phyloP scores from a whole-genome alignment of 2,888 invertebrate species.

The Lepidochrysops patricia region DNA sequence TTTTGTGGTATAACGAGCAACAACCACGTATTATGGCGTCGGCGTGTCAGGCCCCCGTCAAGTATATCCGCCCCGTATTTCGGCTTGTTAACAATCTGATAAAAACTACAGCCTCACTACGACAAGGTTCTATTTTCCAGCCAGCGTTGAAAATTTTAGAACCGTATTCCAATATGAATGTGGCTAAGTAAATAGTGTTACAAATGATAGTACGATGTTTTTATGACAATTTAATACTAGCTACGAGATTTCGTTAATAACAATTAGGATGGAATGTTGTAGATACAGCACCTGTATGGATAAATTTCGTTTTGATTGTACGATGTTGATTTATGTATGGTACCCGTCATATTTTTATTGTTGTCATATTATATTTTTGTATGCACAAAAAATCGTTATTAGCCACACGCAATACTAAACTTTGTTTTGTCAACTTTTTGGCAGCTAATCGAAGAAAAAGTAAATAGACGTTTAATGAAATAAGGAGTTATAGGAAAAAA shows the following conservation, averaged over 20 bases:
- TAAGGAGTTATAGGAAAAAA: too few species aligned
- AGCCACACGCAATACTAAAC: too few species aligned
- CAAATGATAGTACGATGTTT: conserved; percentile 57
- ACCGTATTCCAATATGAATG: conserved; percentile 32
- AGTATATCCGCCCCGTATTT: conserved; percentile 60
- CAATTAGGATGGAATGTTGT: conserved; percentile 47
- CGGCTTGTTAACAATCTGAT: conserved; percentile 37
- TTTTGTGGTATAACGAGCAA: conserved; percentile 66
- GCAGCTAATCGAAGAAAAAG: too few species aligned
- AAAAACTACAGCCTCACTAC: conserved; percentile 20
- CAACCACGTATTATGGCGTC: conserved; percentile 61
- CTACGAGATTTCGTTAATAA: conserved; percentile 54
- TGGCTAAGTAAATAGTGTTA: conserved; percentile 38
- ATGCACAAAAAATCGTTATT: too few species aligned
- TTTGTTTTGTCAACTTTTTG: too few species aligned
- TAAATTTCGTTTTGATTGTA: conserved; percentile 12
- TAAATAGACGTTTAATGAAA: too few species aligned
- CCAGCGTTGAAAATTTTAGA: conserved; percentile 25
- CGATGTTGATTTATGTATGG: conserved; percentile 14
- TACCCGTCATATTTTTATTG: neutral
- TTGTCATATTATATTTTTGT: neutral
- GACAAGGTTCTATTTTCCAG: conserved; percentile 39
- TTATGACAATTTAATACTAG: conserved; percentile 65
- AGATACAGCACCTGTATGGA: conserved; percentile 23
- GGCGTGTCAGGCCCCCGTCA: conserved; percentile 67